These are phyloP conservation scores for Caenorhabditis imperialis DNA, from an alignment of 2,888 invertebrate species.

Conservation along the genomic window DNA sequence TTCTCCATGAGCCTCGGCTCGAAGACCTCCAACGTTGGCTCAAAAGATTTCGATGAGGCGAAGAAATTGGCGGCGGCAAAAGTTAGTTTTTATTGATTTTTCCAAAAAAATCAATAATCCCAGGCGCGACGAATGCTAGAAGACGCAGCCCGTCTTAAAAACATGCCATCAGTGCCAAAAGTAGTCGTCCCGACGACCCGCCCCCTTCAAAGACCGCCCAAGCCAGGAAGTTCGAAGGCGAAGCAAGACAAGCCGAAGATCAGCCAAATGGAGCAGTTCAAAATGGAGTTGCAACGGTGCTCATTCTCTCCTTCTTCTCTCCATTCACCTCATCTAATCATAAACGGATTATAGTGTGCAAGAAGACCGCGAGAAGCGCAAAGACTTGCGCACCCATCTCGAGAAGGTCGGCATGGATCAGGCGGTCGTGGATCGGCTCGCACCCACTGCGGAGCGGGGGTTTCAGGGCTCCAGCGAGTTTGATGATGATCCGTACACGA, in stretches of 20 bases:
- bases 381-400: slow-evolving; percentile 84
- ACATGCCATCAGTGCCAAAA: slow-evolving; percentile 48
- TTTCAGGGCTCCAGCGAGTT: slow-evolving; percentile 86
- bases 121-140: slow-evolving; percentile 69
- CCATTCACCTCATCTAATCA: too few species aligned
- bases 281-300: slow-evolving; percentile 97
- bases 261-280: slow-evolving; percentile 96
- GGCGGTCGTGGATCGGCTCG: slow-evolving; percentile 61
- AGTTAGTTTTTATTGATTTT: slow-evolving; percentile 17
- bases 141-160: slow-evolving; percentile 60
- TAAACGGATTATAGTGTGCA: slow-evolving; percentile 90
- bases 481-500: slow-evolving; percentile 96
- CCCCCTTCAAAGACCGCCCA: slow-evolving; percentile 83
- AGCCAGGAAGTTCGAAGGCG: slow-evolving; percentile 77
- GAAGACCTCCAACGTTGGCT: slow-evolving; percentile 43
- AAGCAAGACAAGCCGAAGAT: slow-evolving; percentile 86
- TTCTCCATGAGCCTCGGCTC: slow-evolving; percentile 37
- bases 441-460: slow-evolving; percentile 72
- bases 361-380: slow-evolving; percentile 95
- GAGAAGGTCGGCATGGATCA: slow-evolving; percentile 73
- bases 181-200: slow-evolving; percentile 56
- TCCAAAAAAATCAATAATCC: slow-evolving; percentile 6
- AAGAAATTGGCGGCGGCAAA: slow-evolving; percentile 73
- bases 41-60: slow-evolving; percentile 69
- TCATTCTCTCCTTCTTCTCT: neutral